A percentile compares a stretch with the other conserved stretches of the same genome.
Conservation (phyloP, 2,797 vertebrate species). For the Prunella strophiata region DNA sequence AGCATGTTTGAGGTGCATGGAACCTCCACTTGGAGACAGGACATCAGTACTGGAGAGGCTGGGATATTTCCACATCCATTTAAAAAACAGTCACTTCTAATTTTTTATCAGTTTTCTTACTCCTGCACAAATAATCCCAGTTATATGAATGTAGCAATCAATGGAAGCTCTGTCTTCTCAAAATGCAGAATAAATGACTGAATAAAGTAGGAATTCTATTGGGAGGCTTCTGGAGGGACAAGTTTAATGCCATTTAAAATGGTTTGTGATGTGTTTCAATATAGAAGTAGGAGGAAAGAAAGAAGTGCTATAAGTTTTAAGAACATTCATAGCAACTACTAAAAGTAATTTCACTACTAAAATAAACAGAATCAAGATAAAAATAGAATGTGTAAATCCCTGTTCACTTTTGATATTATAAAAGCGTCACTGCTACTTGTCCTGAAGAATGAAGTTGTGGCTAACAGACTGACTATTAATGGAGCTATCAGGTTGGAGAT, state of each 20-base stretch:
- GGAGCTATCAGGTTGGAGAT: background rate
- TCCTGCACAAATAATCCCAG: background rate
- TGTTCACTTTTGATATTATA: slow-evolving; percentile 14
- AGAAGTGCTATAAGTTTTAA: background rate
- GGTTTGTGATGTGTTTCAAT: background rate
- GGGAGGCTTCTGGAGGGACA: background rate
- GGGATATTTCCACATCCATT: background rate
- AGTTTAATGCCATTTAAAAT: background rate
- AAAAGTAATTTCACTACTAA: slow-evolving; percentile 12
- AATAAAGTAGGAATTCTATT: background rate
- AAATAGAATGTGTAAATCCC: slow-evolving; percentile 13
- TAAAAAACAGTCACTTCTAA: background rate
- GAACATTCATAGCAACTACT: background rate
- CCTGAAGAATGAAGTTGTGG: background rate
- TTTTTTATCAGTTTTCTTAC: slow-evolving; percentile 20
- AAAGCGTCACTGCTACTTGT: background rate
- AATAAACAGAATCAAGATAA: background rate
- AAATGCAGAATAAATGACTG: background rate
- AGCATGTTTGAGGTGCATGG: background rate
- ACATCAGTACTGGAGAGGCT: background rate
- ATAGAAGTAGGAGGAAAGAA: background rate
- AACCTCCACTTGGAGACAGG: background rate
- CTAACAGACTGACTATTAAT: background rate
- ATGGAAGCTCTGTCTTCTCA: slow-evolving; percentile 14
- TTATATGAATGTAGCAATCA: slow-evolving; percentile 1